phyloP scores from a whole-genome alignment of 2,888 invertebrate genomes.

The Caenorhabditis virilis region DNA sequence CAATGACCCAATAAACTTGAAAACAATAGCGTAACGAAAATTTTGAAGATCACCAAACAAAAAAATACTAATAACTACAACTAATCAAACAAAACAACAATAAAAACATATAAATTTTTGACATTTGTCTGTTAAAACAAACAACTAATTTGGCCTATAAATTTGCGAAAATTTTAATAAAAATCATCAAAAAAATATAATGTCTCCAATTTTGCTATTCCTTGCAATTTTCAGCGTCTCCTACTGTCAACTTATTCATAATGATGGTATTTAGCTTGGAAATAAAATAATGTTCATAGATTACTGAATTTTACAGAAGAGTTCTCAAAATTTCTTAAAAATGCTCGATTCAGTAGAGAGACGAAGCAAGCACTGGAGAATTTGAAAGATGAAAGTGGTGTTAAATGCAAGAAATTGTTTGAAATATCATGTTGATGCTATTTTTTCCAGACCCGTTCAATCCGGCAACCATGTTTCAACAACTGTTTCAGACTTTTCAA shows the following conservation, averaged over 20 bases:
- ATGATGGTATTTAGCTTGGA: neutral
- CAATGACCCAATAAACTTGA: too few species aligned
- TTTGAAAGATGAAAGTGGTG: neutral
- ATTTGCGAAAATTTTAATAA: too few species aligned
- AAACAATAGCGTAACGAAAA: too few species aligned
- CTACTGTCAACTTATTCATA: neutral
- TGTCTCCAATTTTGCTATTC: too few species aligned
- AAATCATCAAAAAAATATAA: too few species aligned
- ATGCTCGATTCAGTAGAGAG: constrained; percentile 10
- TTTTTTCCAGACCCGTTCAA: neutral
- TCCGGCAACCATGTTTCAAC: neutral
- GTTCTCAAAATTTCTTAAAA: constrained; percentile 10
- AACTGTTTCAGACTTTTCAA: constrained; percentile 1
- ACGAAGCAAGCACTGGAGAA: constrained; percentile 13
- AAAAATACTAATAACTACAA: too few species aligned
- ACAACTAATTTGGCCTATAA: too few species aligned
- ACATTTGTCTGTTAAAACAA: too few species aligned
- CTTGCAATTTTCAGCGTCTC: too few species aligned
- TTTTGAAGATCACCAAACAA: too few species aligned
- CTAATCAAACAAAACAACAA: too few species aligned
- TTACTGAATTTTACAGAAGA: constrained; percentile 10
- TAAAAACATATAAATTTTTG: too few species aligned
- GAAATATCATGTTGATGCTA: constrained; percentile 4
- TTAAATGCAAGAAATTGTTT: neutral
- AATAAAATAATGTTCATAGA: neutral